Conservation (phyloP, 2,888 invertebrate genomes). For the Drosophila flavopinicola region DNA sequence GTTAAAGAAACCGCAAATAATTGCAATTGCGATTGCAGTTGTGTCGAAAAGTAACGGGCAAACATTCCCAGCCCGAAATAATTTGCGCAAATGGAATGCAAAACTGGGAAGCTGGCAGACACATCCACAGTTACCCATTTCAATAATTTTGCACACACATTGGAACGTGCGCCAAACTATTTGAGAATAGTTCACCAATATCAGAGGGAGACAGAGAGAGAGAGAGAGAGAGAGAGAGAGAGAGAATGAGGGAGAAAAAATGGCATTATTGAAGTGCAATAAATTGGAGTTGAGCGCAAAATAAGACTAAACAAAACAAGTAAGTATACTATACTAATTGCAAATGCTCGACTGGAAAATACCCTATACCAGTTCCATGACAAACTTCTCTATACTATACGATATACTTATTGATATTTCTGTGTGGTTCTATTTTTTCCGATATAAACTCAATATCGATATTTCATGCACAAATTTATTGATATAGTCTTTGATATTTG, state of each 20-base stretch:
- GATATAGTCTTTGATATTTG: too few species aligned
- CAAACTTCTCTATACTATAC: not conserved
- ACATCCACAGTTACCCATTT: conserved; percentile 41
- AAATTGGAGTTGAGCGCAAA: conserved; percentile 61
- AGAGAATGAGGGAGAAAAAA: conserved; percentile 13
- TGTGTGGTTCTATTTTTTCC: not conserved
- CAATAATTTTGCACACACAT: conserved; percentile 70
- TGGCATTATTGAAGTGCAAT: conserved; percentile 76
- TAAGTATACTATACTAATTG: not conserved
- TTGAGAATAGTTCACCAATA: conserved; percentile 38
- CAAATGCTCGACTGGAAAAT: not conserved
- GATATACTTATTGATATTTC: not conserved
- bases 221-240: not conserved
- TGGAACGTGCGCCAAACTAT: conserved; percentile 46
- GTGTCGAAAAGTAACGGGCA: conserved; percentile 23
- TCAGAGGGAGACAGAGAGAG: not conserved
- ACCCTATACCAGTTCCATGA: not conserved
- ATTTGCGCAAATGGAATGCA: conserved; percentile 59
- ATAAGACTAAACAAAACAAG: conserved; percentile 36
- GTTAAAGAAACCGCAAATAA: conserved; percentile 49
- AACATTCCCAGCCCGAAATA: conserved; percentile 53
- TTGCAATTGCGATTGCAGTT: conserved; percentile 43
- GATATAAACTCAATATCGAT: not conserved
- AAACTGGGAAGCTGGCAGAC: conserved; percentile 37
- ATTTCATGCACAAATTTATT: not conserved